phyloP scores from a whole-genome alignment of 1,140 invertebrate genomes.

The Coenobita brevimanus region DNA sequence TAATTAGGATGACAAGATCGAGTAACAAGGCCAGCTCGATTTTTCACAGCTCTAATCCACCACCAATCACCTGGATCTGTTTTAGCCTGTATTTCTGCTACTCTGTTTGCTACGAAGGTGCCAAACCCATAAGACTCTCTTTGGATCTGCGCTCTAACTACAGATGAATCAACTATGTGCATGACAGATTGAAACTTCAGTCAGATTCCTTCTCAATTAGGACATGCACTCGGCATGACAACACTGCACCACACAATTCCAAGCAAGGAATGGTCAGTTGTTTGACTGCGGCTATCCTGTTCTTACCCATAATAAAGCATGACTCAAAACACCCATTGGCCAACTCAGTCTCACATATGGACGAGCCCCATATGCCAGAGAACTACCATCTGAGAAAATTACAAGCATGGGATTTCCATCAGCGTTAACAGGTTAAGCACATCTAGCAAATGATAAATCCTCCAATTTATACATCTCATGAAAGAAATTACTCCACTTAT shows the following conservation, averaged over 20 bases:
- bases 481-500: conserved; percentile 16
- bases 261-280: conserved; percentile 27
- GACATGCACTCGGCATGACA: neutral
- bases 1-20: neutral
- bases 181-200: conserved; percentile 15
- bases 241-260: conserved; percentile 17
- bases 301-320: conserved; percentile 11
- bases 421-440: neutral
- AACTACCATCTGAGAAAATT: conserved; percentile 24
- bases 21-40: conserved; percentile 16
- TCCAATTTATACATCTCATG: conserved; percentile 24
- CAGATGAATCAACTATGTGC: conserved; percentile 25
- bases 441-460: neutral
- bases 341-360: conserved; percentile 4
- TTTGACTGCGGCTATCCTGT: conserved; percentile 22
- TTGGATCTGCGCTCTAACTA: conserved; percentile 27
- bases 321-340: neutral
- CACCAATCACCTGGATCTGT: conserved; percentile 16
- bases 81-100: conserved; percentile 19
- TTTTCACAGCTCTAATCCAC: neutral
- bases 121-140: conserved; percentile 26
- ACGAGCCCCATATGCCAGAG: neutral
- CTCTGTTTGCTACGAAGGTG: conserved; percentile 14
- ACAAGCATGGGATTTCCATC: neutral
- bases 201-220: neutral